phyloP scores from a whole-genome alignment of 2,888 invertebrate genomes.

The Bombylius major region DNA sequence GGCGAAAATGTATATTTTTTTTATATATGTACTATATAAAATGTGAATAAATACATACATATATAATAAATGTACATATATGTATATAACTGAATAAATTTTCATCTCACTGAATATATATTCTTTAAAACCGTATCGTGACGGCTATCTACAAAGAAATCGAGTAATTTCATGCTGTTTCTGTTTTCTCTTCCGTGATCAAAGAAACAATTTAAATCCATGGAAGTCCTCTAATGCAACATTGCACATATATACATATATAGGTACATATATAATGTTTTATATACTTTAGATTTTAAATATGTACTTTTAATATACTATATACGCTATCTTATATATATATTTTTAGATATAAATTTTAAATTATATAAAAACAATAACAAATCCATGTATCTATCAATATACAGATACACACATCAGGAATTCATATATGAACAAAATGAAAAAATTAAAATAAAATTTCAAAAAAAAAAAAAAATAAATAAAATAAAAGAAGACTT shows the following conservation, averaged over 20 bases:
- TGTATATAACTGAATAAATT: neutral
- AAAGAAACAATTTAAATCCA: slow-evolving; percentile 3
- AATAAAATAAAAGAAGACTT: too few species aligned
- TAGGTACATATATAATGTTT: neutral
- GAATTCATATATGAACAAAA: too few species aligned
- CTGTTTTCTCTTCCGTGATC: slow-evolving; percentile 2
- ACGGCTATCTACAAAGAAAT: neutral
- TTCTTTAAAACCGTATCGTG: neutral
- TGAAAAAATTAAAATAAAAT: too few species aligned
- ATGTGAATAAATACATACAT: neutral
- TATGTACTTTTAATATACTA: too few species aligned
- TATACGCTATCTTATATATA: too few species aligned
- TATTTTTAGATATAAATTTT: too few species aligned
- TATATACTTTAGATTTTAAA: too few species aligned
- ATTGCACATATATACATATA: neutral
- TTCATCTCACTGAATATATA: neutral
- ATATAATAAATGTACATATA: neutral
- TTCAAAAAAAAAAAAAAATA: too few species aligned
- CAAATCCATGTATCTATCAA: too few species aligned
- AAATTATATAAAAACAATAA: too few species aligned
- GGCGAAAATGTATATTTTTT: too few species aligned
- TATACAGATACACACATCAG: too few species aligned
- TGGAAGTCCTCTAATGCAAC: neutral
- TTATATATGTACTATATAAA: neutral
- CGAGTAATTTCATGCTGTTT: slow-evolving; percentile 3